Conservation (phyloP, 2,113 vertebrate genomes). For the Nibea coibor region DNA sequence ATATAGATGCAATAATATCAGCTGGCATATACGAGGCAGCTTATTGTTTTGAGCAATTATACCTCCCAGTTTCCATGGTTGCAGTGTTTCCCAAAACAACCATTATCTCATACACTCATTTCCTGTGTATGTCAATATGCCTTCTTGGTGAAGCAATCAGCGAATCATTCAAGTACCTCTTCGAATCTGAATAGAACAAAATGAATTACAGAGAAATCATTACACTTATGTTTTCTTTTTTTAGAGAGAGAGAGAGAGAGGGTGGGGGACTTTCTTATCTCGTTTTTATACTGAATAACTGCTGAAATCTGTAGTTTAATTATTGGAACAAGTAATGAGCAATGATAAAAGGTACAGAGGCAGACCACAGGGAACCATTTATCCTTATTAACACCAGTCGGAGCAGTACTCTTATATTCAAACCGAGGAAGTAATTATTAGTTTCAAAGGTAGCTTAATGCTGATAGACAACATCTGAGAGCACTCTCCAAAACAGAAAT, state of each 20-base stretch:
- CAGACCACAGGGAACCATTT: conserved; percentile 22
- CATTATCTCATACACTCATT: conserved; percentile 41
- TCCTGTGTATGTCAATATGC: conserved; percentile 42
- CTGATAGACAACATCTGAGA: conserved; percentile 49
- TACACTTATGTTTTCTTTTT: neutral
- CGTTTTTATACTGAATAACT: conserved; percentile 16
- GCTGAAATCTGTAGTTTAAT: conserved; percentile 39
- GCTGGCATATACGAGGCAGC: conserved; percentile 1
- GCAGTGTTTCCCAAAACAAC: conserved; percentile 41
- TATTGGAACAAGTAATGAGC: conserved; percentile 47
- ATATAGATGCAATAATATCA: conserved; percentile 18
- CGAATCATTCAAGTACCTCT: conserved; percentile 3
- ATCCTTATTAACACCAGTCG: conserved; percentile 8
- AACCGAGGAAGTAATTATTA: conserved; percentile 43
- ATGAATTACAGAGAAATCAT: conserved; percentile 39
- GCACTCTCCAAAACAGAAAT: conserved; percentile 13
- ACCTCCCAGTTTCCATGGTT: conserved; percentile 36
- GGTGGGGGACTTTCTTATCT: neutral
- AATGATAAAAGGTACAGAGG: conserved; percentile 3
- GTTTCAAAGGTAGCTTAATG: conserved; percentile 36
- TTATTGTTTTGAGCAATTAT: conserved; percentile 40
- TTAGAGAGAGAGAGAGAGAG: too few relatives aligned
- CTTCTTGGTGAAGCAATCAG: conserved; percentile 32
- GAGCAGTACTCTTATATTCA: conserved; percentile 17
- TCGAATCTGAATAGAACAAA: conserved; percentile 32